Evolutionary conservation across 2,888 invertebrate species (phyloP).

Genomic region (Patella depressa): DNA sequence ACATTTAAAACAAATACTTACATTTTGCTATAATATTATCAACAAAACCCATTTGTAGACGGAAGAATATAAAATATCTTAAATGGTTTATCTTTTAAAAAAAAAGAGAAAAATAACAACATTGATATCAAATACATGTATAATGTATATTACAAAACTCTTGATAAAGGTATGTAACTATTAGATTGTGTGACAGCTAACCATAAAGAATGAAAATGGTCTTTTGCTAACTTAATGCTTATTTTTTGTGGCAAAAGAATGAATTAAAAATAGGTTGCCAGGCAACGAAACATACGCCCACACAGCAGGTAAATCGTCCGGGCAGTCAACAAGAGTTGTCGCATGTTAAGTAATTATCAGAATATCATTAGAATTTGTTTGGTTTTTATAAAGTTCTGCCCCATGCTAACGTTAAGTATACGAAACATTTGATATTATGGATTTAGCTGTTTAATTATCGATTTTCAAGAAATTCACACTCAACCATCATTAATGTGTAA

Average conservation of each 20-base stretch:
- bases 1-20: slow-evolving; percentile 72
- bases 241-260: background rate
- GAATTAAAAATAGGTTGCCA: too few relatives aligned
- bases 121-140: background rate
- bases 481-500: too few relatives aligned
- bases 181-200: background rate
- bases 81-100: slow-evolving; percentile 81
- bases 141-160: slow-evolving; percentile 4
- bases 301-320: too few relatives aligned
- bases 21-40: slow-evolving; percentile 98
- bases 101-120: slow-evolving; percentile 23
- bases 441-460: too few relatives aligned
- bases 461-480: too few relatives aligned
- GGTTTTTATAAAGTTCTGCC: too few relatives aligned
- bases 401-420: too few relatives aligned
- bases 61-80: slow-evolving; percentile 88
- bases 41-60: slow-evolving; percentile 91
- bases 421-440: too few relatives aligned
- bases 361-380: too few relatives aligned
- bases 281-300: too few relatives aligned
- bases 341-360: too few relatives aligned
- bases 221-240: background rate
- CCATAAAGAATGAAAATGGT: background rate
- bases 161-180: slow-evolving; percentile 5
- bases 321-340: too few relatives aligned